These are phyloP conservation scores for Macrotis lagotis DNA, from an alignment of 2,113 vertebrate genomes.

Conservation along the genomic window DNA sequence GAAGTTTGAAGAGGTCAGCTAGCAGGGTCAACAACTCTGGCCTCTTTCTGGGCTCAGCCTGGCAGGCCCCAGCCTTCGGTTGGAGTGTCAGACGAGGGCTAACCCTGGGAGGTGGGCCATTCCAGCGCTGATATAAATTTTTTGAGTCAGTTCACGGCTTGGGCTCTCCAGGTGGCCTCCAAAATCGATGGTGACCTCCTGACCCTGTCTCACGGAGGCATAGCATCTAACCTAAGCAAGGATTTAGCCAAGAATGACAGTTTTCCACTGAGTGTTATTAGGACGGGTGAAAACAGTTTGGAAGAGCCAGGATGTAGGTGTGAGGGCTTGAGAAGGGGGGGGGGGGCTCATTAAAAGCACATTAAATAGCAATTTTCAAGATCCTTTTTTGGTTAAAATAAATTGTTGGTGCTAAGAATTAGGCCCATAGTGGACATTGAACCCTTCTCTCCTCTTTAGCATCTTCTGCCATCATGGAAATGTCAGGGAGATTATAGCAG, in stretches of 20 bases:
- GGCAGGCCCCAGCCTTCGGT: slow-evolving; percentile 85
- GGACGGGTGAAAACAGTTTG: slow-evolving; percentile 88
- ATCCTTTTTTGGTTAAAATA: slow-evolving; percentile 38
- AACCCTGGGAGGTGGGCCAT: slow-evolving; percentile 90
- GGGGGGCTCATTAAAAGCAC: slow-evolving; percentile 88
- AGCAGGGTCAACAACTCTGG: slow-evolving; percentile 92
- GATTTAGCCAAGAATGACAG: slow-evolving; percentile 95
- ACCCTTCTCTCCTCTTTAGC: background rate
- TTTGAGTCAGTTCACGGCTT: slow-evolving; percentile 98
- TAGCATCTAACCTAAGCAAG: slow-evolving; percentile 89
- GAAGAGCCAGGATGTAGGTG: slow-evolving; percentile 83
- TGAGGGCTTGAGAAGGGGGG: slow-evolving; percentile 80
- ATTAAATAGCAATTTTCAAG: slow-evolving; percentile 83
- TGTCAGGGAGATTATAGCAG: background rate
- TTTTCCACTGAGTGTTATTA: slow-evolving; percentile 89
- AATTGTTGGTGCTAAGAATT: background rate
- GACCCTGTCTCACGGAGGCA: slow-evolving; percentile 94
- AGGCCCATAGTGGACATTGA: background rate
- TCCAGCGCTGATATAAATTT: slow-evolving; percentile 96
- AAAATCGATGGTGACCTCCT: slow-evolving; percentile 97
- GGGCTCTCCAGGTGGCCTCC: slow-evolving; percentile 97
- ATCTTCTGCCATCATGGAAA: background rate
- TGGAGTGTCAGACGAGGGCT: slow-evolving; percentile 83
- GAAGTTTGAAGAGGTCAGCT: slow-evolving; percentile 99
- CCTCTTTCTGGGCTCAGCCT: slow-evolving; percentile 86